phyloP scores from a whole-genome alignment of 2,113 vertebrate genomes.

The Lophius piscatorius region DNA sequence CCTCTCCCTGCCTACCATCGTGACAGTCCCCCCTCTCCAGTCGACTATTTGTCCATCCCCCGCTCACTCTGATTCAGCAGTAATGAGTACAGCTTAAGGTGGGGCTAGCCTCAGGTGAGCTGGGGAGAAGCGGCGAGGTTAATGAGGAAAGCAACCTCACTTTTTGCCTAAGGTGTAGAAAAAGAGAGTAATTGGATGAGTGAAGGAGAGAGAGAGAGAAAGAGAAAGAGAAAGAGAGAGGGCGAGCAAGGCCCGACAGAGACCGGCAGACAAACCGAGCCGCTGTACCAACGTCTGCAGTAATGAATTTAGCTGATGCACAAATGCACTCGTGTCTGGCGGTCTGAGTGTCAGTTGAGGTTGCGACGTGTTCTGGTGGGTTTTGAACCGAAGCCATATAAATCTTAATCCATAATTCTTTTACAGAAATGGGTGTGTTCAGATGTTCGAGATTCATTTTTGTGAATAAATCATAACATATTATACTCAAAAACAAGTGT shows the following conservation, averaged over 20 bases:
- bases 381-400: not conserved
- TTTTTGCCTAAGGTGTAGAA: conserved; percentile 67
- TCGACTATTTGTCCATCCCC: too few species aligned
- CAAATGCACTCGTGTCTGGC: conserved; percentile 10
- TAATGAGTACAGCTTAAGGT: conserved; percentile 71
- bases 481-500: not conserved
- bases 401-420: not conserved
- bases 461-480: conserved; percentile 5
- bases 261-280: conserved; percentile 25
- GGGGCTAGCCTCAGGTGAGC: conserved; percentile 65
- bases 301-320: conserved; percentile 39
- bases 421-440: not conserved
- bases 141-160: conserved; percentile 77
- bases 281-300: conserved; percentile 17
- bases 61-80: conserved; percentile 63
- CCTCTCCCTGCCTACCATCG: conserved; percentile 31
- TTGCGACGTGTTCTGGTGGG: not conserved
- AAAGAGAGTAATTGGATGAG: conserved; percentile 52
- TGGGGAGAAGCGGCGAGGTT: conserved; percentile 66
- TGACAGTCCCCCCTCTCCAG: conserved; percentile 33
- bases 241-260: not conserved
- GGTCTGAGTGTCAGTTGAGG: conserved; percentile 12
- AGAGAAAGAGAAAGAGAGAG: conserved; percentile 21
- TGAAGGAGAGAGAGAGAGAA: conserved; percentile 10
- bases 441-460: not conserved